A percentile compares a stretch with the other conserved stretches of the same genome.
Conservation (phyloP, 2,797 vertebrate genomes). For the Chelidonichthys spinosus region DNA sequence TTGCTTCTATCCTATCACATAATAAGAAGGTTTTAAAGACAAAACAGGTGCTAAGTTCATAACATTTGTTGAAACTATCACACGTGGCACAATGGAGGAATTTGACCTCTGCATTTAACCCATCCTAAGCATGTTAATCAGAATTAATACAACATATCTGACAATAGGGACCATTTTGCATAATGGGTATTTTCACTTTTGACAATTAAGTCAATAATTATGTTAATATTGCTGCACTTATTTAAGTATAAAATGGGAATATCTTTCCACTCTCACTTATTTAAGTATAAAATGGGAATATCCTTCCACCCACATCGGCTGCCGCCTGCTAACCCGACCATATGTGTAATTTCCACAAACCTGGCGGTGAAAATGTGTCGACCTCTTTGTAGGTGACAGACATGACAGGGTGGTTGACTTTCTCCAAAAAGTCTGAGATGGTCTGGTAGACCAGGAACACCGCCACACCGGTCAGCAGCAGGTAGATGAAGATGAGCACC, state of each 20-base stretch:
- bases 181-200: not conserved
- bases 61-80: no score
- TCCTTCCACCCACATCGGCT: not conserved
- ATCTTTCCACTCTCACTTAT: no score
- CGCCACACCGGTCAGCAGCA: conserved; percentile 92
- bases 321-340: not conserved
- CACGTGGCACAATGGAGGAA: not conserved
- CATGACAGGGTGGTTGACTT: conserved; percentile 95
- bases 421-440: conserved; percentile 93
- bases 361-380: conserved; percentile 89
- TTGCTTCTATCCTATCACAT: not conserved
- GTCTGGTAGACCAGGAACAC: conserved; percentile 97
- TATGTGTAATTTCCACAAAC: conserved; percentile 73
- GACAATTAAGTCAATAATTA: not conserved
- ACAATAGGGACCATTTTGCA: not conserved
- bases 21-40: not conserved
- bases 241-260: not conserved
- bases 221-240: not conserved
- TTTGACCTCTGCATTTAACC: not conserved
- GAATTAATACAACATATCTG: no score
- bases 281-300: not conserved
- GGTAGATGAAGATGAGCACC: conserved; percentile 93
- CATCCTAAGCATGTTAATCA: not conserved
- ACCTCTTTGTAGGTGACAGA: conserved; percentile 97
- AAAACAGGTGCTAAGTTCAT: not conserved